These are phyloP conservation scores for Rotaria macrura DNA, from an alignment of 2,888 invertebrate genomes.

Conservation along the genomic window DNA sequence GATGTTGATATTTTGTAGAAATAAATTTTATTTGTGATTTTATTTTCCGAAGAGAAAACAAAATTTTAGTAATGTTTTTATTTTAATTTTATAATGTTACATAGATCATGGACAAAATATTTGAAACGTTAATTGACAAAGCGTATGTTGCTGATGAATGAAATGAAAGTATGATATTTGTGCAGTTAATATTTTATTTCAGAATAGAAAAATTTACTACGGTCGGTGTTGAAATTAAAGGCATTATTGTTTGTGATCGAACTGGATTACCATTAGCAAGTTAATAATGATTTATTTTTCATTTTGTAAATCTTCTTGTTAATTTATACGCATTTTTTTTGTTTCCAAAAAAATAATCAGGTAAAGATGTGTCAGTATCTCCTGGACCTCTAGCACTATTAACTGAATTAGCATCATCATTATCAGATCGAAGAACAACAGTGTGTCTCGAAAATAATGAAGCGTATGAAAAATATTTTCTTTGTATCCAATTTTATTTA, in stretches of 20 bases:
- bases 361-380: neutral
- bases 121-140: neutral
- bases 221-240: neutral
- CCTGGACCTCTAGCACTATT: neutral
- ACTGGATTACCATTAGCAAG: constrained; percentile 2
- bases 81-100: too few relatives aligned
- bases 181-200: neutral
- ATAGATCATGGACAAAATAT: neutral
- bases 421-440: neutral
- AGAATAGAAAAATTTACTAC: neutral
- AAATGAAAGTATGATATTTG: too few relatives aligned
- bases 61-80: neutral
- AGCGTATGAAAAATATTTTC: neutral
- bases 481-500: neutral
- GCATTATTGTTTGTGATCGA: neutral
- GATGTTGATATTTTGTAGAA: neutral
- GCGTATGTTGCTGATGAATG: neutral
- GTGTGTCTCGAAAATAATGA: neutral
- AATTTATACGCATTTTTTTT: too few relatives aligned
- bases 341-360: too few relatives aligned
- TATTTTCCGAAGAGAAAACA: neutral
- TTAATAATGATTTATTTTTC: neutral
- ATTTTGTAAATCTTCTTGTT: too few relatives aligned
- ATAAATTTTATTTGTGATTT: neutral
- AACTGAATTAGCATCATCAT: neutral